Evolutionary conservation across 2,888 invertebrate genomes (phyloP).

Genomic region (Drosophila diplacantha): DNA sequence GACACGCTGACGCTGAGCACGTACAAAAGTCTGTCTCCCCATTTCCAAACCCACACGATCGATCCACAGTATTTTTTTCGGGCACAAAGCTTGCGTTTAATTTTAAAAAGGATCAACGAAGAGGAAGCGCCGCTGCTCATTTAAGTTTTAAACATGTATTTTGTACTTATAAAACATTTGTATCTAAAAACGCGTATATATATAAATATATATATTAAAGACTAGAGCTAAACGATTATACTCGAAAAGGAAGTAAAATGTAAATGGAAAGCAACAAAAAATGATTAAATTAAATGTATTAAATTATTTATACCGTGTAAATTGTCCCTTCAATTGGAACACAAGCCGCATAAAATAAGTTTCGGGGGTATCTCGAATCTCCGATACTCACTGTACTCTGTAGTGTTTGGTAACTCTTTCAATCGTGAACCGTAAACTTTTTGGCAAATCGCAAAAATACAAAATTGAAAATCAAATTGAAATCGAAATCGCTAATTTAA

Average conservation of each 20-base stretch:
- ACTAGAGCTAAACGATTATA: slow-evolving; percentile 42
- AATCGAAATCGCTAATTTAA: slow-evolving; percentile 10
- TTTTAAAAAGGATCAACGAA: slow-evolving; percentile 37
- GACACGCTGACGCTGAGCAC: slow-evolving; percentile 19
- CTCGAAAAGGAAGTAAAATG: slow-evolving; percentile 34
- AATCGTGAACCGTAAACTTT: slow-evolving; percentile 20
- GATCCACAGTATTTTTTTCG: slow-evolving; percentile 44
- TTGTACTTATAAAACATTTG: slow-evolving; percentile 62
- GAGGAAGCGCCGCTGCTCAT: slow-evolving; percentile 53
- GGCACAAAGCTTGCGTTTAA: slow-evolving; percentile 62
- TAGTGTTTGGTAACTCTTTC: slow-evolving; percentile 28
- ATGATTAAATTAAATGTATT: slow-evolving; percentile 42
- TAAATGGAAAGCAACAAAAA: slow-evolving; percentile 48
- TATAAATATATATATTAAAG: slow-evolving; percentile 20
- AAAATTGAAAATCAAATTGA: slow-evolving; percentile 21
- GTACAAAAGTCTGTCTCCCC: slow-evolving; percentile 41
- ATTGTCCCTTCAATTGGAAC: slow-evolving; percentile 34
- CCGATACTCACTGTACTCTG: slow-evolving; percentile 27
- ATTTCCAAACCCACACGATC: slow-evolving; percentile 14
- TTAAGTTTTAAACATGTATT: slow-evolving; percentile 67
- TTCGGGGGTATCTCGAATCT: background rate
- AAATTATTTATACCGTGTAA: slow-evolving; percentile 59
- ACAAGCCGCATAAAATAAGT: background rate
- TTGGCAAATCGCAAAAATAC: slow-evolving; percentile 27
- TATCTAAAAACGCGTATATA: slow-evolving; percentile 44